Percentiles rank a stretch among this genome's conserved stretches.
These are phyloP conservation scores for Heliconius hermathena DNA, from an alignment of 1,140 invertebrate species.

Conservation along the genomic window DNA sequence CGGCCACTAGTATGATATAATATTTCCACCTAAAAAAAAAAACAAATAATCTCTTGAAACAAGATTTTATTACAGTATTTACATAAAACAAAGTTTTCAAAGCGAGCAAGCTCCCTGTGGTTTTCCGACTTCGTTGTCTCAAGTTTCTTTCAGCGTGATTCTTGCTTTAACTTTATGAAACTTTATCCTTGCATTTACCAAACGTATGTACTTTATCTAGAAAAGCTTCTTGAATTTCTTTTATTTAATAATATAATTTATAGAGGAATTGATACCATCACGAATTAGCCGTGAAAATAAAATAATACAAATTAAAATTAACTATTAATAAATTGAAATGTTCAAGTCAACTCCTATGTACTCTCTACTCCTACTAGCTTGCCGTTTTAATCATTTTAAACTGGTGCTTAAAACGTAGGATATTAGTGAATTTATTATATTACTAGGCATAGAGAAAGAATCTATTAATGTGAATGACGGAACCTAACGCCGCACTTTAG, in stretches of 20 bases:
- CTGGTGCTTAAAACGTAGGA: too few species aligned
- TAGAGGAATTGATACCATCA: background rate
- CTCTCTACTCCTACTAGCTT: too few species aligned
- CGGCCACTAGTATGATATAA: background rate
- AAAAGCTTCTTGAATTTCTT: background rate
- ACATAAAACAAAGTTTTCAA: conserved; percentile 5
- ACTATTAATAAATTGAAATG: too few species aligned
- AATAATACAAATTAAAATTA: too few species aligned
- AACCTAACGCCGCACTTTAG: too few species aligned
- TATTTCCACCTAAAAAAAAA: background rate
- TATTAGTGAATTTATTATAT: too few species aligned
- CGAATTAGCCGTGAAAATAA: background rate
- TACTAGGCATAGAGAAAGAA: too few species aligned
- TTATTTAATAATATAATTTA: background rate
- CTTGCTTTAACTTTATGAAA: background rate
- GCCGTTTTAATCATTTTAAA: too few species aligned
- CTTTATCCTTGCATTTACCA: conserved; percentile 7
- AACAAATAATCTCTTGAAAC: background rate
- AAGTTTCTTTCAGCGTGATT: conserved; percentile 6
- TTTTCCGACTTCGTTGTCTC: conserved; percentile 10
- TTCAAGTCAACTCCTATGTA: too few species aligned
- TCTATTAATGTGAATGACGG: too few species aligned
- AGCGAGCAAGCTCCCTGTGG: background rate
- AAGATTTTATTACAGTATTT: conserved; percentile 10
- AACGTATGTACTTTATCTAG: conserved; percentile 6